Evolutionary conservation across 2,797 vertebrate genomes (phyloP), one percentile per base, ranked within the genome.

Genomic region (Enoplosus armatus): DNA sequence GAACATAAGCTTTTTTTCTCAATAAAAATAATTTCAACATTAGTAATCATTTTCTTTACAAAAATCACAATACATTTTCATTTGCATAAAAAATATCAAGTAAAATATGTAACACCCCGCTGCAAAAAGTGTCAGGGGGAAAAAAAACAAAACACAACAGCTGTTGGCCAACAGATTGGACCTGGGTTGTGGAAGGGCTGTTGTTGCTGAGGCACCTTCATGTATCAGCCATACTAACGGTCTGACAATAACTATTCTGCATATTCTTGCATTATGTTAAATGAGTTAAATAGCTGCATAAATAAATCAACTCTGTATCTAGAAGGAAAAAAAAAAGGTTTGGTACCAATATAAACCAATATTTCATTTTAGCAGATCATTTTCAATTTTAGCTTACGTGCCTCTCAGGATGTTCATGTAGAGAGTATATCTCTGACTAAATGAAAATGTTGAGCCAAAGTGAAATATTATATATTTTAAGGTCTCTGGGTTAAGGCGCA

Each of bases 401-500:
- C 22, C 37, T 75, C 76, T 75, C 9, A 48, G 27, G 43, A 72
- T 18, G 20, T 54, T 53, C 33, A 43, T 47, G 16, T 66, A 14
- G 31, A 16, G 51, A 55, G 27, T 48, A 51, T 61, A 43, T n/a
- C 37, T 26, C 20, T 41, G 39, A 33, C 51, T 31, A 37, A 26
- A 59, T 39, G 37, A 77, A 62, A 79, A 79, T 31, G 50, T 51
- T 71, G n/a, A 24, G 27, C 55, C 27, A 66, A 76, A 63, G 55
- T 41, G 22, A 74, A 80, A 83, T 24, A 61, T 50, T 48, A 51
- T 26, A 64, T 35, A 22, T 48, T 54, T 89, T 87, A 92, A 91
- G 85, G 83, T 84, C 75, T 85, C 72, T 53, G 83, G 87, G 83
- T 90, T 90, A 93, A 92, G 90, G 89, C 89, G 75, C 74, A 82